These are phyloP conservation scores for Arnoldichthys spilopterus DNA, from an alignment of 2,797 vertebrate genomes.

Conservation along the genomic window DNA sequence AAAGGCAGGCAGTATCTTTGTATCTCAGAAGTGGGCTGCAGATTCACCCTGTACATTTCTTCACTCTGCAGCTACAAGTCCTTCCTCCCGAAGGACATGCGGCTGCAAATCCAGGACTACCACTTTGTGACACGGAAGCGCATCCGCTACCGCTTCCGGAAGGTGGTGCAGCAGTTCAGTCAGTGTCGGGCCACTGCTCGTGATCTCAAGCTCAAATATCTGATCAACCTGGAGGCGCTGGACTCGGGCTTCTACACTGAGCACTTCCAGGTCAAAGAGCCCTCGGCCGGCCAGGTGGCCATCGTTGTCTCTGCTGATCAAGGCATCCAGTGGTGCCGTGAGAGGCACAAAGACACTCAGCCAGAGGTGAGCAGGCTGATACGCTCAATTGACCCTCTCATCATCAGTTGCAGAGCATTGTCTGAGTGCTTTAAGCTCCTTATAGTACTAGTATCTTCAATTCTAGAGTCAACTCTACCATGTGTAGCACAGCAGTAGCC, in stretches of 20 bases:
- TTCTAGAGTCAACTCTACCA: background rate
- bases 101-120: conserved; percentile 89
- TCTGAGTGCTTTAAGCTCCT: background rate
- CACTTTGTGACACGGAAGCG: conserved; percentile 94
- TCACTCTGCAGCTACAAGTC: conserved; percentile 88
- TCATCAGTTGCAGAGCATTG: background rate
- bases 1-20: background rate
- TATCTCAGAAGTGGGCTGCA: background rate
- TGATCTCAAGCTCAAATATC: conserved; percentile 95
- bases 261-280: conserved; percentile 89
- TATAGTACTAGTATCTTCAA: background rate
- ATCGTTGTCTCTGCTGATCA: conserved; percentile 90
- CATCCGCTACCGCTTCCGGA: conserved; percentile 93
- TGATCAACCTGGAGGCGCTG: conserved; percentile 94
- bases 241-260: conserved; percentile 91
- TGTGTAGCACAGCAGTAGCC: background rate
- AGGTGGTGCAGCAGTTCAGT: conserved; percentile 93
- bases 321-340: conserved; percentile 88
- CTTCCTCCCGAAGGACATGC: conserved; percentile 89
- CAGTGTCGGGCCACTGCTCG: conserved; percentile 92
- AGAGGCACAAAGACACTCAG: conserved; percentile 72
- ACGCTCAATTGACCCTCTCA: background rate
- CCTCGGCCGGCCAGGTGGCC: conserved; percentile 80
- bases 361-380: conserved; percentile 72
- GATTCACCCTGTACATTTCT: background rate